These are phyloP conservation scores for Drosophila ustulata DNA, from an alignment of 2,888 invertebrate genomes.

Conservation along the genomic window DNA sequence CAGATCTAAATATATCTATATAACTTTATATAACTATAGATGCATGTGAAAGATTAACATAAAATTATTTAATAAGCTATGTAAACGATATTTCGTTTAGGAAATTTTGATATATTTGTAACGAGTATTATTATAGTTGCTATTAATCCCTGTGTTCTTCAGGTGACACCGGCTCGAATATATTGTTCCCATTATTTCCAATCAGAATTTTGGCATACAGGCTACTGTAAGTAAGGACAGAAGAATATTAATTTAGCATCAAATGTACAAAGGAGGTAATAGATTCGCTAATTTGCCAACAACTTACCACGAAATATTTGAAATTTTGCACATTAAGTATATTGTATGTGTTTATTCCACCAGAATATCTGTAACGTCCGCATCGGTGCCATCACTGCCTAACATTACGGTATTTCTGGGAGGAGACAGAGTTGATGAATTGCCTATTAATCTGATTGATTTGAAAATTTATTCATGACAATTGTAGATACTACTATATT, in stretches of 20 bases:
- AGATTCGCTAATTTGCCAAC: constrained; percentile 52
- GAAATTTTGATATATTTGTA: neutral
- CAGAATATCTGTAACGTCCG: constrained; percentile 23
- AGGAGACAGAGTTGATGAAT: constrained; percentile 18
- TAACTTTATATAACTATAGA: neutral
- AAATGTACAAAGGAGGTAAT: neutral
- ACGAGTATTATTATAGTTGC: neutral
- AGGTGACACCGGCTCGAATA: constrained; percentile 54
- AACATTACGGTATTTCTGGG: constrained; percentile 42
- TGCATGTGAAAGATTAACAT: neutral
- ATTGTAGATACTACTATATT: neutral
- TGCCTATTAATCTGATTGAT: neutral
- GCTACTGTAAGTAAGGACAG: constrained; percentile 28
- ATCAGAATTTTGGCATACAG: constrained; percentile 44
- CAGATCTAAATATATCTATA: neutral
- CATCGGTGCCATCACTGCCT: constrained; percentile 21
- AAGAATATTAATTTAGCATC: neutral
- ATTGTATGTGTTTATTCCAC: constrained; percentile 22
- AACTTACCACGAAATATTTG: constrained; percentile 46
- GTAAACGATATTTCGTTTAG: neutral
- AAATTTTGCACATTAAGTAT: constrained; percentile 16
- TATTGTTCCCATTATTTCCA: constrained; percentile 40
- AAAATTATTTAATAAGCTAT: neutral
- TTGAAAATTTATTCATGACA: constrained; percentile 3
- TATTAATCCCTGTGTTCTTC: constrained; percentile 19